A percentile compares a stretch with the other conserved stretches of the same genome.
phyloP scores from a whole-genome alignment of 2,797 vertebrate species.

The Limosa lapponica region DNA sequence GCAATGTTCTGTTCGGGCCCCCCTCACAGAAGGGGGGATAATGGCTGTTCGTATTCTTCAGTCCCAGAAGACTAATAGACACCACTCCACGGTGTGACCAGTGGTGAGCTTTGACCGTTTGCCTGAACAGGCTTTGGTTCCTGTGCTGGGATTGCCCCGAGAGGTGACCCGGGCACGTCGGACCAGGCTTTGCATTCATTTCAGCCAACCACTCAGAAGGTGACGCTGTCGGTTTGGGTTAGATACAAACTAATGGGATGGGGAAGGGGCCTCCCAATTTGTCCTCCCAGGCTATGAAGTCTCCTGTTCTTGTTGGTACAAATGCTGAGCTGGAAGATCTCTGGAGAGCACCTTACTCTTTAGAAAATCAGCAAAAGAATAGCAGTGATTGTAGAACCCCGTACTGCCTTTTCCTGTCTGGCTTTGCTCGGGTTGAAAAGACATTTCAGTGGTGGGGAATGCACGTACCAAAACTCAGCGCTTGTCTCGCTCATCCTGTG shows the following conservation, averaged over 20 bases:
- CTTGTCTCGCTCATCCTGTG: neutral
- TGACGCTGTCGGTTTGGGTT: neutral
- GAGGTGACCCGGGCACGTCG: neutral
- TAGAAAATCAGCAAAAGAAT: neutral
- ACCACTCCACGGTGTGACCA: rapidly evolving
- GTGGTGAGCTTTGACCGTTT: neutral
- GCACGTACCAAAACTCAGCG: rapidly evolving
- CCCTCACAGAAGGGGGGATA: neutral
- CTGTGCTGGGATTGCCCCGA: neutral
- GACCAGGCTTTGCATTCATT: neutral
- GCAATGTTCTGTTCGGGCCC: neutral
- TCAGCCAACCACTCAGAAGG: rapidly evolving
- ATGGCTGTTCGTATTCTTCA: neutral
- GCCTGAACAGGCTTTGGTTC: neutral
- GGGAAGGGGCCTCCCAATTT: neutral
- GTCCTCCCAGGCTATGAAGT: neutral
- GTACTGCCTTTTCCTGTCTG: neutral
- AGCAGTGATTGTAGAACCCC: neutral
- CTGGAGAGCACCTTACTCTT: neutral
- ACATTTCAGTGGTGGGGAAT: neutral
- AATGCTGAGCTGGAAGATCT: neutral
- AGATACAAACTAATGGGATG: neutral
- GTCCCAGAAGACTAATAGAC: rapidly evolving
- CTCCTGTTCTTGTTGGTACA: neutral
- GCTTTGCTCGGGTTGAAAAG: neutral